These are phyloP conservation scores for Gorilla gorilla DNA, from an alignment of 2,113 vertebrate genomes.

Conservation along the genomic window DNA sequence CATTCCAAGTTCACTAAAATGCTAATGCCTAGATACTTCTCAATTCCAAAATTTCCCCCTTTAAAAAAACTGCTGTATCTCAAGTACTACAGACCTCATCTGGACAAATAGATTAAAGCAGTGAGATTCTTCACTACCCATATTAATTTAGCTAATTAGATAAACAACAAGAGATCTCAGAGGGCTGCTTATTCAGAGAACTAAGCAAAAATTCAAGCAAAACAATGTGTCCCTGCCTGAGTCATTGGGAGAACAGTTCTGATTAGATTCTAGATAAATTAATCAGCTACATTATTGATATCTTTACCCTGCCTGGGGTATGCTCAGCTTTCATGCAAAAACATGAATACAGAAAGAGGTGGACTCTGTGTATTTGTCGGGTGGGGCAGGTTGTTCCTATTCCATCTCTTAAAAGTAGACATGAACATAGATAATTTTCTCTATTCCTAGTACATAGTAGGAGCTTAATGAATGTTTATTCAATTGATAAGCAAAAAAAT, in stretches of 20 bases:
- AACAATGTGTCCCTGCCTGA: not conserved
- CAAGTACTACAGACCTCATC: not conserved
- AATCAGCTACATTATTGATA: not conserved
- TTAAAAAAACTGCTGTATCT: not conserved
- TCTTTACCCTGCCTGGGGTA: not conserved
- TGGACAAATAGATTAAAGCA: not conserved
- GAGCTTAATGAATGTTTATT: not conserved
- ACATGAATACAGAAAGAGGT: not conserved
- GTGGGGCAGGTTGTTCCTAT: not conserved
- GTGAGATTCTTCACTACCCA: not conserved
- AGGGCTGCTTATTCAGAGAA: not conserved
- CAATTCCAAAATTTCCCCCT: not conserved
- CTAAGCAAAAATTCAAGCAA: not conserved
- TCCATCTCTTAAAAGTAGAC: not conserved
- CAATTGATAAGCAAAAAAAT: not conserved
- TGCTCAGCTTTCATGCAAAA: not conserved
- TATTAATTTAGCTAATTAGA: not conserved
- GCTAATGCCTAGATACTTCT: not conserved
- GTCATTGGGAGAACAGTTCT: not conserved
- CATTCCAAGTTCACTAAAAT: not conserved
- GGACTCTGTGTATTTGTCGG: not conserved
- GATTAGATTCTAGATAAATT: not conserved
- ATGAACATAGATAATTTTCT: not conserved
- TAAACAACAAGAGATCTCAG: not conserved
- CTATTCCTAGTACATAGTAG: not conserved